Evolutionary conservation across 1,140 invertebrate genomes (phyloP), one percentile per base, ranked within the genome.

Genomic region (Brachionus rotundiformis): DNA sequence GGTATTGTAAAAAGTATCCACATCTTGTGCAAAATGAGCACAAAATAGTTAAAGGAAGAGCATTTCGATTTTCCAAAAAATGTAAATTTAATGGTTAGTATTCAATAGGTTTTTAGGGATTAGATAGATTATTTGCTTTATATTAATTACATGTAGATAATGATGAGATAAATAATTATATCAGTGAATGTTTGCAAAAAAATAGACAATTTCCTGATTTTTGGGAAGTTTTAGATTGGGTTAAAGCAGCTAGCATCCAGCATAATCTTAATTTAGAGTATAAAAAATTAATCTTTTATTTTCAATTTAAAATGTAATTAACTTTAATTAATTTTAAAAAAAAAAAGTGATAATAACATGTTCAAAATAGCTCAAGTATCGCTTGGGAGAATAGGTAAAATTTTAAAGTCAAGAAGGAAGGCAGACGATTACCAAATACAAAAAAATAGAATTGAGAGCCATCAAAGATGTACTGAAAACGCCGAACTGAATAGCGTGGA

Each of bases 191-290:
- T 25, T 23, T 73, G 68, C 41, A 73, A 6, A 73, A 44, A 44
- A 44, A 23, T 11, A 41, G 25, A 25, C 2, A 73, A 13, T 73
- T 73, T 73, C 68, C 68, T 2, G 68, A 73, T 41, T 73, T 25
- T 73, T 3, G n/a, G 25, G 68, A 73, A 44, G 36, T 73, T 41
- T 44, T 25, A 5, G 19, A 73, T 44, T 73, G 68, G 68, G 36
- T 73, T 8, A 73, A 41, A 19, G 8, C 41, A 44, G 33, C 68
- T 13, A 73, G 36, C 36, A 44, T 4, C 11, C 8, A 16, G 1
- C 39, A 44, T 13, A 7, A 23, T 31, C 68, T 73, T 44, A 25
- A 41, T n/a, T 44, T 73, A 47, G 68, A 73, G 68, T 73, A 73
- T 10, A 36, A 36, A 23, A 31, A 25, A 23, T 44, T 44, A 19